Base-by-base conservation (phyloP, 2,888 invertebrate species). In the Galerucella pusilla region DNA sequence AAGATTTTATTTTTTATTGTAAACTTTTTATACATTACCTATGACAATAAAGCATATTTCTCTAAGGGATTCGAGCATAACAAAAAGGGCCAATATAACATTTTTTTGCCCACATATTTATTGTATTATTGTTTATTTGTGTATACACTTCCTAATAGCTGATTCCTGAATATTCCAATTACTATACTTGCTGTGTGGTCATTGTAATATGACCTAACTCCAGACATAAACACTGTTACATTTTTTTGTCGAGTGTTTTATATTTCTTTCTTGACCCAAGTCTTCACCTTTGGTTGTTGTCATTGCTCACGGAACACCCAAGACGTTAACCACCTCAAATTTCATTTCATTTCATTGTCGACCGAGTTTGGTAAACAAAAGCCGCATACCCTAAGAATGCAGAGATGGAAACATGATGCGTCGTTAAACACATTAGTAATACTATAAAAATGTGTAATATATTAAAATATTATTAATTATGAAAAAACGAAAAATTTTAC, bases 281-380 rank as follows among this genome's bases (percentile, higher is more conserved):
- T 10, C 57, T 16, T 57, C 7, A 57, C 64, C 64, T 65, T 46
- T 16, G 45, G 42, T n/a, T 65, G 64, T 46, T 45, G 16, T 42
- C 42, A 65, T 46, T 65, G 20, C 64, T 65, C 16, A 65, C 46
- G 11, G 64, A 65, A 65, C 64, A 65, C 64, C 64, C 64, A 65
- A 65, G 64, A 65, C 12, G 64, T 46, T 46, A 65, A 65, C 11
- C 64, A 65, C 64, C 46, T 65, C 64, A 57, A 57, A 57, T 57
- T 57, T 20, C 57, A 57, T 20, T 57, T 57, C 35, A 35, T 35
- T 35, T 6, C 35, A 35, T 57, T 49, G 16, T 57, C 16, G 20
- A 54, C 54, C 54, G 14, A 57, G 16, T 57, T 57, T 57, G 16
- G 57, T 57, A 57, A 57, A 57, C 16, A 57, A 57, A 52, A 52